Base-by-base conservation (phyloP, 2,888 invertebrate species). In the Lucinisca nassula region DNA sequence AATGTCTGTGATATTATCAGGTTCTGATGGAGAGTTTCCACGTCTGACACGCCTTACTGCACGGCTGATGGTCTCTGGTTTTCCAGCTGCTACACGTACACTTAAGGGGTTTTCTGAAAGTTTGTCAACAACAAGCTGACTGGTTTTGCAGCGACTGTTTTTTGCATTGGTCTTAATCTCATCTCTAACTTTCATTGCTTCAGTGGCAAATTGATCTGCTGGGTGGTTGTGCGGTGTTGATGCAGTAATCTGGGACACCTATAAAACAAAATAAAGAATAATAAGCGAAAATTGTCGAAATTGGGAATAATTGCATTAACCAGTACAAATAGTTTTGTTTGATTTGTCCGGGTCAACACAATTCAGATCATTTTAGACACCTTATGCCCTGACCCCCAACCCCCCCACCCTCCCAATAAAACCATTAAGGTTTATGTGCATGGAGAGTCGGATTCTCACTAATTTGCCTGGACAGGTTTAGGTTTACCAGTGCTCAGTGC, bases 31-130 rank as follows among this genome's bases (percentile, higher is more conserved):
- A 8, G 76, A 40, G 32, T 76, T 45, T 55, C 76, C 76, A 51
- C 51, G 30, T 51, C 32, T 76, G 8, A 51, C 14, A 3, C 76
- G 45, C 27, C 76, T 76, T 8, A 76, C 32, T 17, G 51, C 10
- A 21, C 76, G 27, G 12, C 45, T 76, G 27, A 76, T 32, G 27
- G 76, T 76, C 24, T 76, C 51, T 10, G 49, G 38, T 14, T 51
- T 49, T 10, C 45, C 76, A 76, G 32, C 51, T 27, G 76, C 76
- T 8, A 76, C 76, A 49, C 76, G 76, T 76, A 76, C 76, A 40
- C 40, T 24, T 37, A 74, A n/a, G 30, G 74, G 74, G 27, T 74
- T 17, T 45, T 45, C 38, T 37, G 74, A 30, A 14, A 74, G 45
- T 27, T 32, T 74, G 38, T 35, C 74, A 24, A 10, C 37, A 21